Evolutionary conservation across 2,113 vertebrate genomes (phyloP).

Genomic region (Orthonyx spaldingii): DNA sequence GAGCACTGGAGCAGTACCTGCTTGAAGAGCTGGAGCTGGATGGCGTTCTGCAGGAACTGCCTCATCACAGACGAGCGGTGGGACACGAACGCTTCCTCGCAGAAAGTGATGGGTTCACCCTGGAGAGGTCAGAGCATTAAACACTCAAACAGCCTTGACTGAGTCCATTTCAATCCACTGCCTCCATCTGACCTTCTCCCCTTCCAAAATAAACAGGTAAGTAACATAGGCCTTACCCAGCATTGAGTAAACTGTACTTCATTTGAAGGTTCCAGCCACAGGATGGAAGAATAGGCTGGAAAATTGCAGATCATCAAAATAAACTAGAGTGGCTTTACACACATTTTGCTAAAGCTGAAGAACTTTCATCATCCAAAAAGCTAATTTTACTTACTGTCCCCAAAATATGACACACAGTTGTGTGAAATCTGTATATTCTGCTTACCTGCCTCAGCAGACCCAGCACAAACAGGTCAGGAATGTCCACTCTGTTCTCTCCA

Average conservation of each 20-base stretch:
- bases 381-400: background rate
- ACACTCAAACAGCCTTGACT: background rate
- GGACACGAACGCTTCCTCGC: constrained; percentile 87
- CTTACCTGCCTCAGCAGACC: background rate
- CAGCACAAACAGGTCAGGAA: constrained; percentile 4
- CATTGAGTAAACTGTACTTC: background rate
- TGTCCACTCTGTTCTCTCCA: background rate
- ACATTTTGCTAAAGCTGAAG: background rate
- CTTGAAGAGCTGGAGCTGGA: constrained; percentile 96
- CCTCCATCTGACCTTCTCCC: background rate
- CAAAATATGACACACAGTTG: background rate
- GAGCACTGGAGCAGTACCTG: constrained; percentile 73
- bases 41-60: constrained; percentile 94
- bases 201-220: background rate
- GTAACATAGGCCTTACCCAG: background rate
- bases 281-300: background rate
- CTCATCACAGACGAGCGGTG: constrained; percentile 93
- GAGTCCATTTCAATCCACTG: background rate
- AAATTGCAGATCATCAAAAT: background rate
- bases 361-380: background rate
- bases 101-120: constrained; percentile 95
- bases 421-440: background rate
- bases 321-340: background rate
- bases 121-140: constrained; percentile 48
- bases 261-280: background rate